Base-by-base conservation (phyloP, 2,888 invertebrate species). In the Melanostoma scalare region DNA sequence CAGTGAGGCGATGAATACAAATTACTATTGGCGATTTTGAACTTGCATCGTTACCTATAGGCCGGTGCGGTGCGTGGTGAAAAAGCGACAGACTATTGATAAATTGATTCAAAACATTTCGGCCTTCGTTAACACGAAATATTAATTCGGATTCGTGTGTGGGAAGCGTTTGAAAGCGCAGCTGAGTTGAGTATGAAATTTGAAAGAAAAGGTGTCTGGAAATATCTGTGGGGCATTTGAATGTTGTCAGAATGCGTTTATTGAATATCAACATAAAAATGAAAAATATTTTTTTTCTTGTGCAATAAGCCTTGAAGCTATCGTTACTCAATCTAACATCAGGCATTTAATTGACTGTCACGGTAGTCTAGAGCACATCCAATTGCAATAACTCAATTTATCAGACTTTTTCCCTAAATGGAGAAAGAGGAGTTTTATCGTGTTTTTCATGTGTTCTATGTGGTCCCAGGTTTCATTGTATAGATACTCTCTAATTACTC, bases 71-170 rank as follows among this genome's bases (percentile, higher is more conserved):
- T 36, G 77, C 65, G 65, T 58, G 58, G 52, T 67, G 46, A 5
- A 60, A 73, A 60, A 50, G n/a, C 50, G 48, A 74, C 68, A 73
- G 50, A 40, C 30, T 69, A 53, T 69, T 68, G 73, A 73, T 69
- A 63, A 68, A 67, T 72, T 50, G 60, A 68, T 61, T 82, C 71
- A 77, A 82, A 58, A 50, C 63, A 63, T 74, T 65, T 73, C 71
- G 56, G 65, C 82, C 78, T 73, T 69, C 69, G 56, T 56, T 33
- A 46, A 53, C 61, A 46, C 69, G 68, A 40, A 55, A 35, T 44
- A 4, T 3, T 30, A 65, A 6, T 55, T 71, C 31, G 81, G 73
- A 20, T 63, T 40, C 46, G 33, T 52, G 73, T n/a, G 63, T 82
- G 46, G 78, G 73, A 30, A 68, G 73, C 20, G 9, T 52, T 56